These are phyloP conservation scores for Myotis lucifugus DNA, from an alignment of 2,113 vertebrate species.

Conservation along the genomic window DNA sequence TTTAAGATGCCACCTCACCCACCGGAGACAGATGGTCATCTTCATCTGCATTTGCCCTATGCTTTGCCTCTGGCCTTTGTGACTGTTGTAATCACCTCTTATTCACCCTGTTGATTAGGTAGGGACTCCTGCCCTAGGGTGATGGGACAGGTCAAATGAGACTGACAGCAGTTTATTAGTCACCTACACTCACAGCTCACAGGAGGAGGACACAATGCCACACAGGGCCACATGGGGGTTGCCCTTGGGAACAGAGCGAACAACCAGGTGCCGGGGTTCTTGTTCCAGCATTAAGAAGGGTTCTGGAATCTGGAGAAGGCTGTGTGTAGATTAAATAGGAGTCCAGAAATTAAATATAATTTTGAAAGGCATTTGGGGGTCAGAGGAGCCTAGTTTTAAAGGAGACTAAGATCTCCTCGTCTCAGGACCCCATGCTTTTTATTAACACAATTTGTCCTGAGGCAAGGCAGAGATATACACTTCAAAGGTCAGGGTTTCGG, in stretches of 20 bases:
- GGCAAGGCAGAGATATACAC: no score
- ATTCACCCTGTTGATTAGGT: neutral
- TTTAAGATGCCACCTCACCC: neutral
- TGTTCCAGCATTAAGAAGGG: no score
- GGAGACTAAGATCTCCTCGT: no score
- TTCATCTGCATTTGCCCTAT: neutral
- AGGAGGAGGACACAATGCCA: neutral
- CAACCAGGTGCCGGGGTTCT: no score
- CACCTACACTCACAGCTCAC: neutral
- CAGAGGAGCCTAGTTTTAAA: no score
- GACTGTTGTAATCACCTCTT: neutral
- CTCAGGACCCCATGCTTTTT: no score
- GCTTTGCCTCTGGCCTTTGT: neutral
- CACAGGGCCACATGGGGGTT: neutral
- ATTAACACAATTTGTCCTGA: no score
- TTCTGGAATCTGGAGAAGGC: no score
- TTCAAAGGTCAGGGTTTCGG: no score
- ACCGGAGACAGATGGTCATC: neutral
- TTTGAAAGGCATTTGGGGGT: no score
- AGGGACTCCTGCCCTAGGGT: neutral
- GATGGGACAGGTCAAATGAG: neutral
- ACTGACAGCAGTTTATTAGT: neutral
- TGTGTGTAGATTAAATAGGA: no score
- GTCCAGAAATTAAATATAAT: no score
- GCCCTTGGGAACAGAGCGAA: neutral